Evolutionary conservation across 2,797 vertebrate genomes (phyloP).

Genomic region (Coreius guichenoti): DNA sequence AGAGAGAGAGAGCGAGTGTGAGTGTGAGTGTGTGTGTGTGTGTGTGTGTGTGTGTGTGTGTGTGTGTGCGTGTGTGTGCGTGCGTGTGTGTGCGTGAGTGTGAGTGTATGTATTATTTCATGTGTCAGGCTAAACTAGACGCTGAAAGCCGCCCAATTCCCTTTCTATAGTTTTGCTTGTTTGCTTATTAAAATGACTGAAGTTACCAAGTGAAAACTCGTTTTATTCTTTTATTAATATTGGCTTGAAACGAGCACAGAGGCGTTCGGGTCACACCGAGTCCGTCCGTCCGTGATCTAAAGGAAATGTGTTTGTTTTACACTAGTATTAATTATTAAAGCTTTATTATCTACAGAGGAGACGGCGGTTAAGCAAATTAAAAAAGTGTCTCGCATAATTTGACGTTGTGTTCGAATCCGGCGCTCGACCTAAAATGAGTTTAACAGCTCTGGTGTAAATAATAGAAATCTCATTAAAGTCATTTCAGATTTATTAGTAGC

Average conservation of each 20-base stretch:
- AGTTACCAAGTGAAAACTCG: background rate
- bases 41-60: too few species aligned
- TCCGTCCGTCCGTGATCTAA: background rate
- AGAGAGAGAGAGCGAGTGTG: too few species aligned
- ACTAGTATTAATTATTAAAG: slow-evolving; percentile 27
- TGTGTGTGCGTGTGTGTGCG: too few species aligned
- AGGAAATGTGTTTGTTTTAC: slow-evolving; percentile 69
- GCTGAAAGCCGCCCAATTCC: background rate
- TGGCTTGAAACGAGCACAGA: background rate
- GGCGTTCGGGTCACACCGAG: background rate
- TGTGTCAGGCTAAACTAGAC: too few species aligned
- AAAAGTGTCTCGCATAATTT: background rate
- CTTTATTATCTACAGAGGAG: slow-evolving; percentile 17
- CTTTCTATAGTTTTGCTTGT: background rate
- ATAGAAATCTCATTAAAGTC: slow-evolving; percentile 38
- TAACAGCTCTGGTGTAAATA: slow-evolving; percentile 17
- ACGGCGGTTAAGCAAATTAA: background rate
- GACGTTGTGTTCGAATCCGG: slow-evolving; percentile 19
- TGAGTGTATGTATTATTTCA: too few species aligned
- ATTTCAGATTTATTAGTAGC: background rate
- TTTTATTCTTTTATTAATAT: background rate
- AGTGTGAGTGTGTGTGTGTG: too few species aligned
- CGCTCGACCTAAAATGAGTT: slow-evolving; percentile 18
- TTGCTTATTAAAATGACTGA: background rate
- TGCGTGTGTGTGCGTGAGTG: too few species aligned